Base-by-base conservation (phyloP, 2,797 vertebrate genomes). In the Phataginus tricuspis region DNA sequence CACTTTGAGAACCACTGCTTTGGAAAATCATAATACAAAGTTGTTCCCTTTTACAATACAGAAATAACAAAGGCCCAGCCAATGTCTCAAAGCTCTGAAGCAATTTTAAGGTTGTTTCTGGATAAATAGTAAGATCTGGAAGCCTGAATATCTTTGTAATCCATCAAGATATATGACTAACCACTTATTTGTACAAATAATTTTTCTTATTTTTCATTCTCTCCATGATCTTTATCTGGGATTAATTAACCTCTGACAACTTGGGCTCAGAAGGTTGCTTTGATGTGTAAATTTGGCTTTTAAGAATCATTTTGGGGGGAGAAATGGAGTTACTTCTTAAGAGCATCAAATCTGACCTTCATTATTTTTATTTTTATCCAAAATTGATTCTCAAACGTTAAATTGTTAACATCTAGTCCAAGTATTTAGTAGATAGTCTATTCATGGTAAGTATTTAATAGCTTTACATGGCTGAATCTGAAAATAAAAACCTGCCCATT, bases 331-430 rank as follows among this genome's bases (percentile, higher is more conserved):
- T 74, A 68, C 94, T 88, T 97, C 80, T 63, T 84, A 45, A 11
- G 23, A 94, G 21, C 93, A 93, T 88, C 83, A 59, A 75, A 45
- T 63, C 86, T 66, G n/a, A 83, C 0, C 0, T 95, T 27, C 29
- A 37, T 68, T 80, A 23, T 83, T 96, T 96, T 97, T 0, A 19
- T 92, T 95, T 95, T 37, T 94, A 72, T 59, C 94, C 85, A 92
- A 96, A 89, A 93, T 96, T 92, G 55, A 97, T 51, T 97, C 68
- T 63, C 86, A 96, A 97, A 78, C 88, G 90, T 84, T 75, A 59
- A 61, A 57, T 90, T 77, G 42, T 96, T 84, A 95, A 68, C 88
- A 63, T 93, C 57, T 94, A 88, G 25, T 87, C 72, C 84, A 77
- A 77, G 25, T 95, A 59, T 93, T 97, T 91, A 80, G 71, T 92